Conservation (phyloP, 2,113 vertebrate species). For the Oncorhynchus tshawytscha region DNA sequence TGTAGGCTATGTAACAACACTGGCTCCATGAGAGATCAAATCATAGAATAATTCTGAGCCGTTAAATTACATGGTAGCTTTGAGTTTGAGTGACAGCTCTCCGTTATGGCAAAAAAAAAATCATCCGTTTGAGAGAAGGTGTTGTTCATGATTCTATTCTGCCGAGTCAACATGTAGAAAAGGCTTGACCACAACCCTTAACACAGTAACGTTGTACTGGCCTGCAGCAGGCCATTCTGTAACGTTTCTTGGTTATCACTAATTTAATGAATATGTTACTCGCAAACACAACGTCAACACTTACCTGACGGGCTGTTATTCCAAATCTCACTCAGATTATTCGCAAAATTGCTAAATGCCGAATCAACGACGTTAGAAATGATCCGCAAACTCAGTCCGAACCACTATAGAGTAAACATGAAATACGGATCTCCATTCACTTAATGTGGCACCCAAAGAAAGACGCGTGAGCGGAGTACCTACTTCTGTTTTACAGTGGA, state of each 20-base stretch:
- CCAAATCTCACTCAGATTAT: background rate
- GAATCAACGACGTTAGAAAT: background rate
- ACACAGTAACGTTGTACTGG: background rate
- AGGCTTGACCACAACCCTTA: background rate
- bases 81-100: background rate
- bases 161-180: no score
- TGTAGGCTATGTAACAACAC: background rate
- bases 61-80: background rate
- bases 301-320: background rate
- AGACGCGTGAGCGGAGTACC: no score
- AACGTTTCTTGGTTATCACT: background rate
- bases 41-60: background rate
- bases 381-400: background rate
- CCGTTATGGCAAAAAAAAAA: background rate
- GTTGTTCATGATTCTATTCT: background rate
- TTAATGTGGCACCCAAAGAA: no score
- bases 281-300: background rate
- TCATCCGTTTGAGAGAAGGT: background rate
- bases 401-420: background rate
- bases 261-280: background rate
- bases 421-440: background rate
- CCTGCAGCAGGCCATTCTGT: no score
- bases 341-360: background rate
- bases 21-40: background rate
- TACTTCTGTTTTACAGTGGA: no score